Evolutionary conservation across 2,113 vertebrate genomes (phyloP), one percentile per base, ranked within the genome.

Genomic region (Chionomys nivalis): DNA sequence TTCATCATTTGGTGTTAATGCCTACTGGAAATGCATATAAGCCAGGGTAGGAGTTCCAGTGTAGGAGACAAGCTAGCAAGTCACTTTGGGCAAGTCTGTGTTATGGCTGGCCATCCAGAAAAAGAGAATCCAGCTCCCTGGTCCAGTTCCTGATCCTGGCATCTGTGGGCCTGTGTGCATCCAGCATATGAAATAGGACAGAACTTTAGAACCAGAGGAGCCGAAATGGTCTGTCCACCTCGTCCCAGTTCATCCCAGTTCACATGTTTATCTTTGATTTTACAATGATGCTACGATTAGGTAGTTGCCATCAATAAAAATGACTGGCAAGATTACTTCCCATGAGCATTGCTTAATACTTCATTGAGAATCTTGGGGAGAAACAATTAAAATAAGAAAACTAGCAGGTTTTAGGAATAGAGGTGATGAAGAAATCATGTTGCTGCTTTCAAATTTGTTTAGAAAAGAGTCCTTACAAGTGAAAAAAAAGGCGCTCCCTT

Each of bases 331-430:
- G 72, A 77, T 49, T 7, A 87, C 0, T 65, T 92, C 8, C 47
- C 26, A 16, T 72, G 70, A 87, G 44, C 88, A 94, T 52, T 93
- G 9, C 68, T 96, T 87, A 72, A 49, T 87, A 33, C 4, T 92
- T 92, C 55, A 52, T 9, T 95, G 82, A 87, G 44, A 93, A 66
- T 58, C 75, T 88, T 95, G 83, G 36, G 17, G 44, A 72, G 77
- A 93, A 87, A 92, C 47, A 70, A 88, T 88, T 72, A 39, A 88
- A 94, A 78, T 42, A 73, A 89, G 26, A 70, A 94, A 16, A 82
- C 78, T 65, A 75, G 12, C 12, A 61, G 9, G 47, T 76, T 87
- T 96, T 94, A 92, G 61, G 42, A 33, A 65, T 52, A 73, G n/a
- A 82, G 55, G 4, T 86, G 31, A 75, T 89, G 28, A 47, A 42